Evolutionary conservation across 2,888 invertebrate genomes (phyloP).

Genomic region (Vanessa cardui): DNA sequence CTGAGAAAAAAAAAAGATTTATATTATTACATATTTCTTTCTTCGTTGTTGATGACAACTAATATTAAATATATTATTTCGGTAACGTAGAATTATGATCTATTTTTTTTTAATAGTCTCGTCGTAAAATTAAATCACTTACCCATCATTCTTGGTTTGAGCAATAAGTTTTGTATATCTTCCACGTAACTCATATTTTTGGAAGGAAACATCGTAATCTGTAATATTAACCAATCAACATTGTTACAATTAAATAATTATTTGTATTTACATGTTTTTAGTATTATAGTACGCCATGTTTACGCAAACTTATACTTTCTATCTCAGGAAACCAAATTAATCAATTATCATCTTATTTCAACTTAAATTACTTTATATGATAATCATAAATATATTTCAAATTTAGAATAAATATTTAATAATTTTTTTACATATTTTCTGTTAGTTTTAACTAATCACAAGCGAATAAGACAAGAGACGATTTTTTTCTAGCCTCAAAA

Average conservation of each 20-base stretch:
- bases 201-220: constrained; percentile 59
- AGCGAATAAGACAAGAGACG: background rate
- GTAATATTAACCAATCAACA: constrained; percentile 33
- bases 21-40: too few species aligned
- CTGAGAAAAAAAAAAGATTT: too few species aligned
- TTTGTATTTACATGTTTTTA: background rate
- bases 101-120: background rate
- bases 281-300: constrained; percentile 17
- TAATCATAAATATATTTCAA: background rate
- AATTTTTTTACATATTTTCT: background rate
- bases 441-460: background rate
- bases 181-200: constrained; percentile 58
- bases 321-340: background rate
- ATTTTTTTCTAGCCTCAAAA: too few species aligned
- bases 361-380: background rate
- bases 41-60: too few species aligned
- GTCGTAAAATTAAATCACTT: constrained; percentile 39
- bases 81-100: too few species aligned
- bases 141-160: constrained; percentile 57
- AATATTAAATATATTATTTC: too few species aligned
- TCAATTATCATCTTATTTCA: constrained; percentile 4
- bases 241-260: constrained; percentile 10
- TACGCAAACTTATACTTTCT: background rate
- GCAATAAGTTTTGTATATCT: constrained; percentile 61
- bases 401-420: background rate